Base-by-base conservation (phyloP, 2,113 vertebrate species). In the Poecilia latipinna region DNA sequence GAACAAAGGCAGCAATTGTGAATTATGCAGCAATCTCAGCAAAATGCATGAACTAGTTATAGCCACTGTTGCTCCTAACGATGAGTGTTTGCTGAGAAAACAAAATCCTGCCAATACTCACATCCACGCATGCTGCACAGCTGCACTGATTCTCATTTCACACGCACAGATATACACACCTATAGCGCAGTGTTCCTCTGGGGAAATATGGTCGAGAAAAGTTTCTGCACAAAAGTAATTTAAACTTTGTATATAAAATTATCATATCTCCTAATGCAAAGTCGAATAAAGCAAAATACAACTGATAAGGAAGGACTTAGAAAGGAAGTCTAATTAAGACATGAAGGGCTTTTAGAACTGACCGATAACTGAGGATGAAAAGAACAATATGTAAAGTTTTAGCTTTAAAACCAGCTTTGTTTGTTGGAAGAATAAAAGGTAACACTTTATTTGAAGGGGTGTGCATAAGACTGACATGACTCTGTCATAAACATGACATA, bases 211-310 rank as follows among this genome's bases (percentile, higher is more conserved):
- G 24, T 28, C 0, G 22, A 44, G 65, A 39, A 68, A 86, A 90
- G 85, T 83, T 84, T 79, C 70, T 22, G 75, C 37, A 61, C 61
- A 74, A 70, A 89, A 85, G 83, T 84, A 73, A 89, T 88, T 91
- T 87, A 82, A 91, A 90, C 80, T 83, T 86, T 78, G 70, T 26
- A 48, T 60, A 26, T 67, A 57, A 74, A 78, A 76, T 10, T 64
- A 83, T 88, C 63, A 31, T 88, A 85, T 90, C 89, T 76, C 12
- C 54, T 80, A 81, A 83, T 74, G 76, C 73, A 78, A 61, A 35
- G 68, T 84, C 64, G 80, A 87, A 83, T 79, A 79, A 82, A 66
- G 70, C 68, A 77, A 80, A 86, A 80, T 65, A 73, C 8, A 57
- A 33, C 19, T 26, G 74, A 89, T 87, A 79, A 86, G 54, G 19